These are phyloP conservation scores for Zaprionus davidi DNA, from an alignment of 1,140 invertebrate genomes.

Conservation along the genomic window DNA sequence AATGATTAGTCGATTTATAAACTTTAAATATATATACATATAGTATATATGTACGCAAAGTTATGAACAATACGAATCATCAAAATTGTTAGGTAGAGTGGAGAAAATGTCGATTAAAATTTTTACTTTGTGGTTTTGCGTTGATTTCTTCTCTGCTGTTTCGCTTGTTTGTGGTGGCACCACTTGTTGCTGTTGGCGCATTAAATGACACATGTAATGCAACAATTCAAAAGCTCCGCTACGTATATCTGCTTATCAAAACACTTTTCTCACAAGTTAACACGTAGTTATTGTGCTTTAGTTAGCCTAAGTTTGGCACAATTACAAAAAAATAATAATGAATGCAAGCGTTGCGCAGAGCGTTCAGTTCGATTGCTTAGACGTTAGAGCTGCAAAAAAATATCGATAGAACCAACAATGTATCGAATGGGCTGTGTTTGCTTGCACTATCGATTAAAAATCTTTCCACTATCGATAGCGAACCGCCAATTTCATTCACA, in stretches of 20 bases:
- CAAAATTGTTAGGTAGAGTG: not conserved
- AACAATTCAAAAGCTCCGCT: constrained; percentile 9
- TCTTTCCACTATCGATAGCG: not conserved
- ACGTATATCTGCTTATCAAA: constrained; percentile 20
- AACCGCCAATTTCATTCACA: not conserved
- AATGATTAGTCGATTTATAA: constrained; percentile 31
- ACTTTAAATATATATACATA: not conserved
- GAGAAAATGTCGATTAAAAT: constrained; percentile 39
- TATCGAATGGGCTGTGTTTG: constrained; percentile 4
- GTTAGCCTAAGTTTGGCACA: constrained; percentile 20
- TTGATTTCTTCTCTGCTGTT: constrained; percentile 27
- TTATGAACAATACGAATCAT: constrained; percentile 11
- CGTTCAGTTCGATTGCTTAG: constrained; percentile 24
- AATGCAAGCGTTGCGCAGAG: constrained; percentile 28
- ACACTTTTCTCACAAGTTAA: constrained; percentile 35
- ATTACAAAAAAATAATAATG: constrained; percentile 32
- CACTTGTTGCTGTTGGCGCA: constrained; percentile 54
- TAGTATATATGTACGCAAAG: constrained; percentile 20
- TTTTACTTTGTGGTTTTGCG: constrained; percentile 36
- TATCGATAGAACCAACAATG: not conserved
- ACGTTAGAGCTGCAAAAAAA: not conserved
- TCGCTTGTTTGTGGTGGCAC: constrained; percentile 37
- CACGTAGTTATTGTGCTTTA: constrained; percentile 27
- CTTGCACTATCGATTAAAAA: not conserved
- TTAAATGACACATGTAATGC: constrained; percentile 43